phyloP scores from a whole-genome alignment of 1,140 invertebrate genomes.

The Penaeus chinensis region DNA sequence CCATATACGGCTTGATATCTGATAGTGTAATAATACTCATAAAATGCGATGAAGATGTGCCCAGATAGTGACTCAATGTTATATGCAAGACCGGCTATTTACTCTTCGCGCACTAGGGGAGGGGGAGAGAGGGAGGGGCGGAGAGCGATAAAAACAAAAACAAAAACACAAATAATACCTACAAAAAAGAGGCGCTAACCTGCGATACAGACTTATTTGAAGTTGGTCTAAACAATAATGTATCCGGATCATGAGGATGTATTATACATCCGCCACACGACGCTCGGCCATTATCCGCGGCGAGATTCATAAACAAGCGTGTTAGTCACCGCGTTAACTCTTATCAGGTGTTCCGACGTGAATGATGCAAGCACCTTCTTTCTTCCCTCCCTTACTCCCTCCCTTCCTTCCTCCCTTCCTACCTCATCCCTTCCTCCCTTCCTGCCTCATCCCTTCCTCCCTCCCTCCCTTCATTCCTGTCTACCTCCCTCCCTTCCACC shows the following conservation, averaged over 20 bases:
- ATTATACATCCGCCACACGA: too few species aligned
- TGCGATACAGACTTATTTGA: too few species aligned
- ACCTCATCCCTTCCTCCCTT: neutral
- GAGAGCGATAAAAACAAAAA: neutral
- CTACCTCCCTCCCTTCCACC: neutral
- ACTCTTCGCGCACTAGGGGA: neutral
- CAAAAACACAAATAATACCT: neutral
- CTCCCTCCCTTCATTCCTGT: neutral
- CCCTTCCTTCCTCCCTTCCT: neutral
- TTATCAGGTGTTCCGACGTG: too few species aligned
- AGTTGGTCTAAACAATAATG: too few species aligned
- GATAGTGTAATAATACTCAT: constrained; percentile 53
- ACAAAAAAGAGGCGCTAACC: too few species aligned
- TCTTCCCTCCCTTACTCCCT: neutral
- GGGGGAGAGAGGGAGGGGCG: neutral
- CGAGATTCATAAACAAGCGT: too few species aligned
- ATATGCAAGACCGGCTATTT: constrained; percentile 22
- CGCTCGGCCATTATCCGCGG: too few species aligned
- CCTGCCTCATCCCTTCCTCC: neutral
- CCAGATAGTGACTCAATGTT: constrained; percentile 36
- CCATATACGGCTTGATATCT: constrained; percentile 50
- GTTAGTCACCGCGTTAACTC: too few species aligned
- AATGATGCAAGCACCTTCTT: neutral
- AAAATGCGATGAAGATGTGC: constrained; percentile 52
- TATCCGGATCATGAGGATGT: too few species aligned